Conservation (phyloP, 2,888 invertebrate species). For the Drosophila monieri region DNA sequence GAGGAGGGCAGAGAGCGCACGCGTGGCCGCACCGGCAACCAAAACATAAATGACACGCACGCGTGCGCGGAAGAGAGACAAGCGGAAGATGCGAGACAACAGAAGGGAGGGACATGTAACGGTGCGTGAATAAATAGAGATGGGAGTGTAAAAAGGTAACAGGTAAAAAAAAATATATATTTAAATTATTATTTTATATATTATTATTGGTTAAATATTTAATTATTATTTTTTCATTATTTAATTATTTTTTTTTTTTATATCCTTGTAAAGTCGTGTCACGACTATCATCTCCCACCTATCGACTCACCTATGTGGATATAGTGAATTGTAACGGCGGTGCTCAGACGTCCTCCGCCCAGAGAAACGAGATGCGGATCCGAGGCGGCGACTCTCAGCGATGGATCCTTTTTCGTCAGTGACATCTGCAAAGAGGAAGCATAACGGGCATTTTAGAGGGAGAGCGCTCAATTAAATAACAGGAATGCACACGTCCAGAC, state of each 20-base stretch:
- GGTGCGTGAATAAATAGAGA: background rate
- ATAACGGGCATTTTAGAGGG: slow-evolving; percentile 8
- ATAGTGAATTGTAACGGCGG: slow-evolving; percentile 95
- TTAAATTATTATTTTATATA: background rate
- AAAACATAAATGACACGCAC: slow-evolving; percentile 20
- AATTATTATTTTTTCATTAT: background rate
- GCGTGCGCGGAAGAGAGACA: slow-evolving; percentile 5
- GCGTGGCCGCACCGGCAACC: slow-evolving; percentile 28
- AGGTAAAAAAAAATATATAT: background rate
- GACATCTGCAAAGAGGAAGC: slow-evolving; percentile 80
- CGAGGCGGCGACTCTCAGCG: slow-evolving; percentile 89
- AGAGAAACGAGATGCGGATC: slow-evolving; percentile 95
- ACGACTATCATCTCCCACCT: background rate
- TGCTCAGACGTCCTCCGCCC: slow-evolving; percentile 94
- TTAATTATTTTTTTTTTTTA: background rate
- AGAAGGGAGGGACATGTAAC: slow-evolving; percentile 3
- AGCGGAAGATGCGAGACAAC: background rate
- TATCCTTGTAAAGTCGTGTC: background rate
- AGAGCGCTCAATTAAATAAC: slow-evolving; percentile 38
- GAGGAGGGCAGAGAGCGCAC: slow-evolving; percentile 8
- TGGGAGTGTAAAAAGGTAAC: background rate
- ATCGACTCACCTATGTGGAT: slow-evolving; percentile 92
- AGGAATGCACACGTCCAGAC: slow-evolving; percentile 40
- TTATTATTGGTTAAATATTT: background rate
- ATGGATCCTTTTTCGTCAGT: slow-evolving; percentile 84